Base-by-base conservation (phyloP, 1,140 invertebrate genomes). In the Mactra quadrangularis region DNA sequence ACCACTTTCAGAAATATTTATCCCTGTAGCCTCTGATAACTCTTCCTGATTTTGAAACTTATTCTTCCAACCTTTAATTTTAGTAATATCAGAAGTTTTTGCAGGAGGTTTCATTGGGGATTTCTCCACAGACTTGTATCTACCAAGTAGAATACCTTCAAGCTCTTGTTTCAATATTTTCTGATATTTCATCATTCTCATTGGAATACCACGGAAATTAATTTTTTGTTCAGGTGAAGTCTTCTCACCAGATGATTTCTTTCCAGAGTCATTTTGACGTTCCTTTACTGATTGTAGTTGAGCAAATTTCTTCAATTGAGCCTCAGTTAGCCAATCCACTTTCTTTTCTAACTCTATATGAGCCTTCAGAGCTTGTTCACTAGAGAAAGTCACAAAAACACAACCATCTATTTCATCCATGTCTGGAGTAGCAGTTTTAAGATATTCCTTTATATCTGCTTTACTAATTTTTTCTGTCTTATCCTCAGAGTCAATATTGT, bases 11-110 rank as follows among this genome's bases (percentile, higher is more conserved):
- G 74, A 66, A 22, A 88, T 64, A 29, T 75, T 71, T 13, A 84
- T 33, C n/a, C 76, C 81, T 38, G 79, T 77, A 22, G 68, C 53
- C 38, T 83, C 81, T 33, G 53, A 66, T 3, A 60, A n/a, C 31
- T 85, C 81, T 29, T 86, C 83, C 17, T 47, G 59, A 72, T 81
- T 82, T 3, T 62, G 60, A 64, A 86, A 86, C 64, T 88, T 91
- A 17, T 85, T 88, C 64, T 89, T 90, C 91, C 90, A 91, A 29
- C 88, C 88, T 86, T 91, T 91, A 22, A 92, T 90, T 55, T 92
- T 91, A 17, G 88, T 87, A 31, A 90, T 77, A 71, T 92, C 90
- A 22, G 85, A 85, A 11, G 89, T 90, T 76, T 92, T 92, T 27
- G 79, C 55, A 47, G 87, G 78, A 25, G 59, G 50, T 57, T 76